phyloP scores from a whole-genome alignment of 30 jellyfish, hydroid and myxozoan genomes.

The Hydractinia echinata region DNA sequence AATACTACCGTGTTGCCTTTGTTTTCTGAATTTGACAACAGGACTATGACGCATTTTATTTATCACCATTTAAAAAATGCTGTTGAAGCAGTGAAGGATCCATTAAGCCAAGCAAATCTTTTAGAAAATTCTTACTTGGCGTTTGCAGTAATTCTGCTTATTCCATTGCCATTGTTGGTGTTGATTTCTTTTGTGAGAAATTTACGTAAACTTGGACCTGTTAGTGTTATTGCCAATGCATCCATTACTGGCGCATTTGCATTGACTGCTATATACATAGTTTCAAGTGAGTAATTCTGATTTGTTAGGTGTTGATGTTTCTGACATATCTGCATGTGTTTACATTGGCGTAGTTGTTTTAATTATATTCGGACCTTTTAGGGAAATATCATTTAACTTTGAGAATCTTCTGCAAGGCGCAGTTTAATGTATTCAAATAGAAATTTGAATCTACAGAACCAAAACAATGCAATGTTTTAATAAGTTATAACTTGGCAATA shows the following conservation, averaged over 20 bases:
- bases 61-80: background rate
- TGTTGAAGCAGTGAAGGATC: slow-evolving; percentile 37
- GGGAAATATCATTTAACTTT: too few species aligned
- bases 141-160: slow-evolving; percentile 55
- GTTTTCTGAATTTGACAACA: background rate
- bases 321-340: too few species aligned
- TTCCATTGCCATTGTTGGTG: slow-evolving; percentile 67
- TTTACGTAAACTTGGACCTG: slow-evolving; percentile 87
- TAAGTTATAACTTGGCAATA: too few species aligned
- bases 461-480: too few species aligned
- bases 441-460: too few species aligned
- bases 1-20: background rate
- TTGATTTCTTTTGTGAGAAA: slow-evolving; percentile 60
- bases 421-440: too few species aligned
- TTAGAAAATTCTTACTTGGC: slow-evolving; percentile 58
- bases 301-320: background rate
- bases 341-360: too few species aligned
- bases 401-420: too few species aligned
- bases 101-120: slow-evolving; percentile 53
- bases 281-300: slow-evolving; percentile 54
- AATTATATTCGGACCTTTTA: too few species aligned
- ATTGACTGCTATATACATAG: slow-evolving; percentile 73
- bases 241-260: slow-evolving; percentile 74
- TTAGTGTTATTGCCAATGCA: slow-evolving; percentile 86
- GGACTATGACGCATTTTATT: background rate